Evolutionary conservation across 2,113 vertebrate genomes (phyloP).

Genomic region (Tamias sibiricus): DNA sequence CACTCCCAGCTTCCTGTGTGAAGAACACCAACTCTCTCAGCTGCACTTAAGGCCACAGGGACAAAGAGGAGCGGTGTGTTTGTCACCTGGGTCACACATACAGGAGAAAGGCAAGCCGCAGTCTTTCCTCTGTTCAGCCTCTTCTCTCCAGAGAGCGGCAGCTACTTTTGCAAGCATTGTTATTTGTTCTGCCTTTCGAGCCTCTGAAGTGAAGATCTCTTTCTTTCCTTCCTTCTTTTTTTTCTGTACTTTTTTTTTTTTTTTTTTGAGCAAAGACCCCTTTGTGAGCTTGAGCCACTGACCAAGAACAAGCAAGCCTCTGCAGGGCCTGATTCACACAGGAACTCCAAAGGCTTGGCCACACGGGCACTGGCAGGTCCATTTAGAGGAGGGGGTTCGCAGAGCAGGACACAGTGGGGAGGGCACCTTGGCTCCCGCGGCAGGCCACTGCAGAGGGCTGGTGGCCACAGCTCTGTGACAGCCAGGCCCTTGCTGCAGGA

Average conservation of each 20-base stretch:
- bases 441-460: not conserved
- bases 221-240: not conserved
- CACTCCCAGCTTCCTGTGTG: conserved; percentile 35
- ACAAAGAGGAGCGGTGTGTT: not conserved
- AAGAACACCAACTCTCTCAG: not conserved
- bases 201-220: not conserved
- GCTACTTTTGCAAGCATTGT: conserved; percentile 34
- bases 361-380: not conserved
- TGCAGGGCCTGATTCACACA: conserved; percentile 10
- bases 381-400: not conserved
- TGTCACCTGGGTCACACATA: not conserved
- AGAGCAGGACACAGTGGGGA: not conserved
- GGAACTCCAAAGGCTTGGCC: conserved; percentile 1
- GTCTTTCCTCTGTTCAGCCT: not conserved
- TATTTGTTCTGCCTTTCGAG: not conserved
- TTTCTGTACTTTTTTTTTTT: not conserved
- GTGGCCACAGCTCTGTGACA: not conserved
- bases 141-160: fast-evolving
- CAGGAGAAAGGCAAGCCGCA: conserved; percentile 6
- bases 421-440: fast-evolving
- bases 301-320: not conserved
- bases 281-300: conserved; percentile 33
- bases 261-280: not conserved
- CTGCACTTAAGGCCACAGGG: not conserved
- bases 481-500: conserved; percentile 29